Conservation (phyloP, 1,140 invertebrate species). For the Bombus superbus region DNA sequence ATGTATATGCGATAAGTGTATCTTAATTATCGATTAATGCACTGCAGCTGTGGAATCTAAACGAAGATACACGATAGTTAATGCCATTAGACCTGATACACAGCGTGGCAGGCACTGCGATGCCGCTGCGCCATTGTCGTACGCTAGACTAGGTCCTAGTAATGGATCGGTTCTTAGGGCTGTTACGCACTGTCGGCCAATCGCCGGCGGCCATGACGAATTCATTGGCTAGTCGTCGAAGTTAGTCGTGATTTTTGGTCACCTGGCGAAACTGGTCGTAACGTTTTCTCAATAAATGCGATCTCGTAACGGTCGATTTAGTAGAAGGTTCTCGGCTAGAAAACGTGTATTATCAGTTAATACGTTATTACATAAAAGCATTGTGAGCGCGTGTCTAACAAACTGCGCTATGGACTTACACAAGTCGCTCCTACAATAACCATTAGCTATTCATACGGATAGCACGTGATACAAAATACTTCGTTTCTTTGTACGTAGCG, state of each 20-base stretch:
- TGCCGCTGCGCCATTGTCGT: too few relatives aligned
- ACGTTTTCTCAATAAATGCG: neutral
- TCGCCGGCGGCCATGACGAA: too few relatives aligned
- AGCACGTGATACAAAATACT: slow-evolving; percentile 12
- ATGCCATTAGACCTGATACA: too few relatives aligned
- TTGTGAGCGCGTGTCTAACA: neutral
- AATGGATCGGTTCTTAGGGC: too few relatives aligned
- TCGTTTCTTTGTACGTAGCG: neutral
- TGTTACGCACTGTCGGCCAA: too few relatives aligned
- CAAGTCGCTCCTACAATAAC: neutral
- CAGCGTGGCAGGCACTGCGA: too few relatives aligned
- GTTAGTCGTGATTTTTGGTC: too few relatives aligned
- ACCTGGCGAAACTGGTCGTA: too few relatives aligned
- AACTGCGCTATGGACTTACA: neutral
- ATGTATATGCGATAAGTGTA: slow-evolving; percentile 8
- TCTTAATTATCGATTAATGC: neutral
- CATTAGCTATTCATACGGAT: slow-evolving; percentile 17
- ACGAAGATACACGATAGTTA: neutral
- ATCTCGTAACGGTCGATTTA: neutral
- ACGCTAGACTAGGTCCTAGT: too few relatives aligned
- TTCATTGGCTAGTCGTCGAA: too few relatives aligned
- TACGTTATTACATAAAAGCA: slow-evolving; percentile 25
- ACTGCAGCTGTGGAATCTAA: neutral
- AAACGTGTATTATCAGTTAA: neutral
- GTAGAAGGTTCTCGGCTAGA: neutral